A percentile compares a stretch with the other conserved stretches of the same genome.
Conservation (phyloP, 1,140 invertebrate species). For the Dendroctonus valens region DNA sequence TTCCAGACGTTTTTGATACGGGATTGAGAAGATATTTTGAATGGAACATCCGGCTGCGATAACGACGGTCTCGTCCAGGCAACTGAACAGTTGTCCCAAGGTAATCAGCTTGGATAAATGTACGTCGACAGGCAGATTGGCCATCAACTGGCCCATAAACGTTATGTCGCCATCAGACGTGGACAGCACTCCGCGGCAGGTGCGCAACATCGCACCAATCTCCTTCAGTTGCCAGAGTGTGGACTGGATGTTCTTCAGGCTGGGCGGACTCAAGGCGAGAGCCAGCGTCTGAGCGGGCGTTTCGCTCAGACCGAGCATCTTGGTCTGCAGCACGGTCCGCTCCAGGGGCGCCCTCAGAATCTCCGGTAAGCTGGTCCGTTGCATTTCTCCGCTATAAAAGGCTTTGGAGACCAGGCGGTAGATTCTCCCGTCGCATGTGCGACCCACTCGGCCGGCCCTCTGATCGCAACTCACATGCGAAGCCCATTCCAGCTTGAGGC, state of each 20-base stretch:
- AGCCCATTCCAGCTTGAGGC: slow-evolving; percentile 81
- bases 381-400: slow-evolving; percentile 63
- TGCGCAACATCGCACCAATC: slow-evolving; percentile 67
- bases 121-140: slow-evolving; percentile 79
- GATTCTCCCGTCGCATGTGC: slow-evolving; percentile 80
- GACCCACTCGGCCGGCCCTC: slow-evolving; percentile 85
- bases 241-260: slow-evolving; percentile 74
- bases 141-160: slow-evolving; percentile 81
- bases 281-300: slow-evolving; percentile 76
- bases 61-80: slow-evolving; percentile 80
- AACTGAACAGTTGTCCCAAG: slow-evolving; percentile 83
- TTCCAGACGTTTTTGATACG: slow-evolving; percentile 68
- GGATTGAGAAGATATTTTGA: slow-evolving; percentile 77
- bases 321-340: slow-evolving; percentile 78
- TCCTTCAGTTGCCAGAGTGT: slow-evolving; percentile 87
- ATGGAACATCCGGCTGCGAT: slow-evolving; percentile 83
- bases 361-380: slow-evolving; percentile 60
- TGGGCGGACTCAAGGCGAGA: slow-evolving; percentile 83
- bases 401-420: slow-evolving; percentile 76
- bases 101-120: slow-evolving; percentile 81
- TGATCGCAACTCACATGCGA: slow-evolving; percentile 87
- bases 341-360: slow-evolving; percentile 80
- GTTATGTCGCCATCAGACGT: slow-evolving; percentile 86
- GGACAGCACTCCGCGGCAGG: slow-evolving; percentile 54
- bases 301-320: slow-evolving; percentile 79